These are phyloP conservation scores for Chamaea fasciata DNA, from an alignment of 2,113 vertebrate species.

Conservation along the genomic window DNA sequence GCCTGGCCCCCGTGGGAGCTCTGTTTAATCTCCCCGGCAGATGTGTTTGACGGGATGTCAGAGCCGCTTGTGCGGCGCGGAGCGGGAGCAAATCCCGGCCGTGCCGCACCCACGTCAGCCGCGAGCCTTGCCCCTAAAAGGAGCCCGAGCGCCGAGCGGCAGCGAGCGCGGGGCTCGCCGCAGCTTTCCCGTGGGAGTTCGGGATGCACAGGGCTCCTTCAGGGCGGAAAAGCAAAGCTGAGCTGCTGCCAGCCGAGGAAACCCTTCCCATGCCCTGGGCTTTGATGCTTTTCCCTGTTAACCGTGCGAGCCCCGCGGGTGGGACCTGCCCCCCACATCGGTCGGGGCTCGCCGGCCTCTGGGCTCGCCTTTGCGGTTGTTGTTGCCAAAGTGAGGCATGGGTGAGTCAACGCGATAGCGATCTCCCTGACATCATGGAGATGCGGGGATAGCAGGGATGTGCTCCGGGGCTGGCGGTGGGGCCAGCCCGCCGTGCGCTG, in stretches of 20 bases:
- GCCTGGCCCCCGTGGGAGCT: neutral
- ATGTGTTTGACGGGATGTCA: conserved; percentile 37
- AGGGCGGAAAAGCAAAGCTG: neutral
- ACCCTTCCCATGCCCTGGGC: neutral
- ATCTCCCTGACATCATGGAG: neutral
- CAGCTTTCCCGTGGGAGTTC: neutral
- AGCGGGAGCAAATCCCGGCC: neutral
- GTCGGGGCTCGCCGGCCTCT: neutral
- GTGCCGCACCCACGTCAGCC: neutral
- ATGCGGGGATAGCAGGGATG: neutral
- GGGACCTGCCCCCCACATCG: neutral
- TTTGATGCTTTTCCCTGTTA: neutral
- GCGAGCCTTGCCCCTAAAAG: conserved; percentile 58
- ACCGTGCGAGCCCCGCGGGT: neutral
- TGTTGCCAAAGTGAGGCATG: neutral
- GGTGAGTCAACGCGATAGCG: neutral
- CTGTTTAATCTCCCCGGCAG: conserved; percentile 45
- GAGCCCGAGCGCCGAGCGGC: neutral
- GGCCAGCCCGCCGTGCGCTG: neutral
- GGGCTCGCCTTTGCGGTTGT: neutral
- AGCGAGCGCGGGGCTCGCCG: neutral
- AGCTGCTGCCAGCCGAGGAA: neutral
- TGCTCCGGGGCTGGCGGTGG: neutral
- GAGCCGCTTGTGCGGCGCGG: neutral
- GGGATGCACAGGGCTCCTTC: neutral